phyloP scores from a whole-genome alignment of 1,140 invertebrate genomes.

The Drosophila novamexicana region DNA sequence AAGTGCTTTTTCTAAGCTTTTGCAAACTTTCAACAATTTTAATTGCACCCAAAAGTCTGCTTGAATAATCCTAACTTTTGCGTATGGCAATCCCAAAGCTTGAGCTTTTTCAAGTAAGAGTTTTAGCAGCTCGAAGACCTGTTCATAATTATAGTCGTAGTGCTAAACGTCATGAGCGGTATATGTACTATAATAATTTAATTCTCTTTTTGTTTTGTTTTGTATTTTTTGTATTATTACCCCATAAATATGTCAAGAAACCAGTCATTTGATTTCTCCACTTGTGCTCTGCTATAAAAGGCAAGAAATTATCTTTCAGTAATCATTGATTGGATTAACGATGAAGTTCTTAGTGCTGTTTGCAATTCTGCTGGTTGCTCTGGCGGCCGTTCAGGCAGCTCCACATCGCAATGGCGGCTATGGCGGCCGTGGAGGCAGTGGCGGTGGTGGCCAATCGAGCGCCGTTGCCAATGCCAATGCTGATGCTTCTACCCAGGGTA shows the following conservation, averaged over 20 bases:
- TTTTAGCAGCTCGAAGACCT: not conserved
- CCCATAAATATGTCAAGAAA: constrained; percentile 11
- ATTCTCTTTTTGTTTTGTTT: not conserved
- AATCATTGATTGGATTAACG: constrained; percentile 2
- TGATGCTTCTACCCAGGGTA: not conserved
- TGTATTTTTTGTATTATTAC: not conserved
- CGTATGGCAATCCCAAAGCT: not conserved
- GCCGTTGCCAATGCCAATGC: constrained; percentile 31
- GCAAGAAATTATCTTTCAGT: constrained; percentile 6
- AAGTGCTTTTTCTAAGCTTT: not conserved
- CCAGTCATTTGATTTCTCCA: constrained; percentile 3
- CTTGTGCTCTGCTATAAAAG: constrained; percentile 27
- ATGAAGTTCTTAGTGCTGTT: constrained; percentile 45
- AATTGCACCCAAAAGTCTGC: constrained; percentile 11
- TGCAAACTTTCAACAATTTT: constrained; percentile 2
- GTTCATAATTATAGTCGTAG: constrained; percentile 15
- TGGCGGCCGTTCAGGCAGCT: constrained; percentile 19
- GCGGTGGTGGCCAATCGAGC: not conserved
- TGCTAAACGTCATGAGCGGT: constrained; percentile 6
- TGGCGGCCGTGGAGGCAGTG: not conserved
- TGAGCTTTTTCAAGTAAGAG: not conserved
- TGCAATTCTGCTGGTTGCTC: constrained; percentile 25
- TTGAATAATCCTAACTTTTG: not conserved
- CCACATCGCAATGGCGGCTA: not conserved
- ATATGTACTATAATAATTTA: not conserved